Evolutionary conservation across 2,888 invertebrate species (phyloP).

Genomic region (Eupithecia insigniata): DNA sequence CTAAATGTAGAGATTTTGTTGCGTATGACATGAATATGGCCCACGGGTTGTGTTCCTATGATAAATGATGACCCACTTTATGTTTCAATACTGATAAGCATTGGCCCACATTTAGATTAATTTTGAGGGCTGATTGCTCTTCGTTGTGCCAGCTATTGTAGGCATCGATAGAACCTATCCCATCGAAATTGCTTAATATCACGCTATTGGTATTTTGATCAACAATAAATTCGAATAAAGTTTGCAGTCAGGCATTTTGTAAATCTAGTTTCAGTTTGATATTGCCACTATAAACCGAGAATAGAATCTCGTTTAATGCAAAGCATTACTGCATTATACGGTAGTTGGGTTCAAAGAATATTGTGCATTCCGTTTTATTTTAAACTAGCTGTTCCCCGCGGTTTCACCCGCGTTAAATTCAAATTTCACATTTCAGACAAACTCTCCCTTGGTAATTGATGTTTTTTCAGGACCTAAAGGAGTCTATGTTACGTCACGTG

Average conservation of each 20-base stretch:
- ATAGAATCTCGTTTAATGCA: slow-evolving; percentile 13
- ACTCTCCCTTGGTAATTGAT: too few relatives aligned
- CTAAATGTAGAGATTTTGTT: neutral
- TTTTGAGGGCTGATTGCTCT: slow-evolving; percentile 24
- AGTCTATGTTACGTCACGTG: too few relatives aligned
- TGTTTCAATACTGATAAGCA: neutral
- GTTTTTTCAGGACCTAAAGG: too few relatives aligned
- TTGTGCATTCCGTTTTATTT: slow-evolving; percentile 4
- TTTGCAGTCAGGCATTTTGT: neutral
- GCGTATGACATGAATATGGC: neutral
- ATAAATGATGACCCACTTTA: neutral
- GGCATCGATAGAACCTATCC: slow-evolving; percentile 18
- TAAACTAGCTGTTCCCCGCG: too few relatives aligned
- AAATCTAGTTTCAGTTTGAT: slow-evolving; percentile 1
- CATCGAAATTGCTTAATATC: slow-evolving; percentile 18
- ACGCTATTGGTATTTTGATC: slow-evolving; percentile 15
- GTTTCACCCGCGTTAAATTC: too few relatives aligned
- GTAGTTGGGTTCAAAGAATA: slow-evolving; percentile 22
- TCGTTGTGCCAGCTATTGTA: slow-evolving; percentile 13
- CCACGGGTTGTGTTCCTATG: neutral
- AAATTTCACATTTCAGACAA: too few relatives aligned
- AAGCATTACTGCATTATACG: slow-evolving; percentile 22
- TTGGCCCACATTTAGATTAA: slow-evolving; percentile 9
- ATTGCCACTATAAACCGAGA: slow-evolving; percentile 7
- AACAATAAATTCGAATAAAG: neutral